Base-by-base conservation (phyloP, 2,797 vertebrate species). In the Gallinago stenura region DNA sequence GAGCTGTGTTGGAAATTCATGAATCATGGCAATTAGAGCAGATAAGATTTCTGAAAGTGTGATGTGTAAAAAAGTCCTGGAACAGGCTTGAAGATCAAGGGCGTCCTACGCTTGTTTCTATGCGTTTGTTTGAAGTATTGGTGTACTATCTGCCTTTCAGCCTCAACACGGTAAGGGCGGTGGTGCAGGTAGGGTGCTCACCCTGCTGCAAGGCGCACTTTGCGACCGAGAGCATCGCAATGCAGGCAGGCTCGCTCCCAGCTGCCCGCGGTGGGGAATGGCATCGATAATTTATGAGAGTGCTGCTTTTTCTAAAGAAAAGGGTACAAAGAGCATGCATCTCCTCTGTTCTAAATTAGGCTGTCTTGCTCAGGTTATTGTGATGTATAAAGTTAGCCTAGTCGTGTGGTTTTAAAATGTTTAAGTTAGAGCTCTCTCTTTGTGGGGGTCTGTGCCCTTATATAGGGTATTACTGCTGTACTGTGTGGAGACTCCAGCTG, bases 1-100 rank as follows among this genome's bases (percentile, higher is more conserved):
- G 46, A 57, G 64, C 46, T 56, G 88, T 45, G 58, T 57, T 61
- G 54, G 93, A 60, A 89, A 83, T 82, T 88, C 58, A 50, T 85
- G 91, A 93, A 93, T 96, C 73, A 54, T 11, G 5, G 17, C 92
- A 91, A 87, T 91, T 89, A 91, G 75, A 89, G 79, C 77, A 93
- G 88, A 54, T 88, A 65, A 82, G 66, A 77, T 72, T 89, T 83
- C 70, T 82, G 54, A 6, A 83, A 86, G 89, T 39, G 61, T 33
- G 60, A 35, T 80, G 43, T 25, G 25, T 77, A 96, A 92, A 95
- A 48, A 92, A 84, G 39, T 58, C 69, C 45, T 87, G 83, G 53
- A 85, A 75, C 31, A 68, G 56, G 24, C 50, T 78, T 76, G 69
- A 85, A 81, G 68, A 78, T 54, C 7, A 6, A 10, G 31, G 18